Evolutionary conservation across 1,140 invertebrate genomes (phyloP).

Genomic region (Contarinia nasturtii): DNA sequence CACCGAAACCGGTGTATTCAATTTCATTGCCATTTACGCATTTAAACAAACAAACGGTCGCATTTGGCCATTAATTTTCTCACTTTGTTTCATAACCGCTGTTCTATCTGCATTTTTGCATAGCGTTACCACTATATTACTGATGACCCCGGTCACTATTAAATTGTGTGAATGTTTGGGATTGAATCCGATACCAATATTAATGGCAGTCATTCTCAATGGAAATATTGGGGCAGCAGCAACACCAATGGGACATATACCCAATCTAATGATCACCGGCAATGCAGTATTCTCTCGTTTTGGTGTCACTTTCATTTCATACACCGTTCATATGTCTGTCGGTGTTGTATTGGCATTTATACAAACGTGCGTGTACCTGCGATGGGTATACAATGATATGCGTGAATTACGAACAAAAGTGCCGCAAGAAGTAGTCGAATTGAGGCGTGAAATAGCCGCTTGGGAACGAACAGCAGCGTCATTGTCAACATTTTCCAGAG

Average conservation of each 20-base stretch:
- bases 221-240: constrained; percentile 63
- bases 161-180: constrained; percentile 59
- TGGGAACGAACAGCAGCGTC: constrained; percentile 52
- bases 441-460: constrained; percentile 52
- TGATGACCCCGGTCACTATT: constrained; percentile 63
- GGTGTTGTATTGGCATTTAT: constrained; percentile 39
- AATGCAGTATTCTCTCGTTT: constrained; percentile 14
- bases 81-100: constrained; percentile 48
- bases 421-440: constrained; percentile 43
- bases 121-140: constrained; percentile 59
- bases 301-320: constrained; percentile 49
- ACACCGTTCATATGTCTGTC: constrained; percentile 45
- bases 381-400: constrained; percentile 40
- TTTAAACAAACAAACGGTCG: constrained; percentile 48
- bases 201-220: constrained; percentile 52
- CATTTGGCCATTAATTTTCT: constrained; percentile 52
- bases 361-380: constrained; percentile 36
- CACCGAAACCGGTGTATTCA: constrained; percentile 63
- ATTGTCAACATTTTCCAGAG: constrained; percentile 48
- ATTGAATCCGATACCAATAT: constrained; percentile 49
- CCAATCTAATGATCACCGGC: constrained; percentile 34
- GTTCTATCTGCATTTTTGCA: constrained; percentile 54
- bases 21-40: constrained; percentile 53
- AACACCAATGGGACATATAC: constrained; percentile 63
- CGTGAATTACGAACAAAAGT: constrained; percentile 39